Conservation (phyloP, 2,797 vertebrate genomes). For the Novumbra hubbsi region DNA sequence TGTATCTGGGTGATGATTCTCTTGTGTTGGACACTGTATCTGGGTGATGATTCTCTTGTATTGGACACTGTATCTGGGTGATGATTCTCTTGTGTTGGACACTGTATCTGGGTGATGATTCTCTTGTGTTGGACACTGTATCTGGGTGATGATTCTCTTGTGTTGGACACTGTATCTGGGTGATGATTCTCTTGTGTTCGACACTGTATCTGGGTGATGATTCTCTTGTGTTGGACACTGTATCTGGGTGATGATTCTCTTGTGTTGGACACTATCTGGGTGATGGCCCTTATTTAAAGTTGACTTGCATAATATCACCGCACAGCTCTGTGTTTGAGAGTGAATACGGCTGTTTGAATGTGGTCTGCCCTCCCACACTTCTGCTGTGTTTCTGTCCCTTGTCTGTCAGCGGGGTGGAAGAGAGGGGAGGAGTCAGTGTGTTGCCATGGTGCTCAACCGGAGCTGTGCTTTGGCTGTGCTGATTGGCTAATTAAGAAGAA, state of each 20-base stretch:
- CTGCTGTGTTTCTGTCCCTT: neutral
- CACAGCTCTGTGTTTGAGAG: neutral
- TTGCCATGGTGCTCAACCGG: constrained; percentile 76
- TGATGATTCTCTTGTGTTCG: too few species aligned
- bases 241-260: constrained; percentile 6
- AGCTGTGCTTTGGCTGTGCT: constrained; percentile 68
- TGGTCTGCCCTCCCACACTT: constrained; percentile 4
- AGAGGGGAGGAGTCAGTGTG: constrained; percentile 49
- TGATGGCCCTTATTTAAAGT: neutral
- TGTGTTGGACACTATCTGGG: neutral
- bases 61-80: too few species aligned
- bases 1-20: too few species aligned
- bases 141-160: too few species aligned
- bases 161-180: too few species aligned
- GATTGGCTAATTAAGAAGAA: constrained; percentile 71
- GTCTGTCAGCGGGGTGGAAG: neutral
- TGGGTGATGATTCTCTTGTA: too few species aligned
- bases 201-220: too few species aligned
- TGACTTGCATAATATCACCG: neutral
- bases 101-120: too few species aligned
- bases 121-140: too few species aligned
- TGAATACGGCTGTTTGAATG: neutral
- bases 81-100: too few species aligned
- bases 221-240: too few species aligned
- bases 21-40: too few species aligned